Base-by-base conservation (phyloP, 2,113 vertebrate species). In the Psittacula cyanocephala region DNA sequence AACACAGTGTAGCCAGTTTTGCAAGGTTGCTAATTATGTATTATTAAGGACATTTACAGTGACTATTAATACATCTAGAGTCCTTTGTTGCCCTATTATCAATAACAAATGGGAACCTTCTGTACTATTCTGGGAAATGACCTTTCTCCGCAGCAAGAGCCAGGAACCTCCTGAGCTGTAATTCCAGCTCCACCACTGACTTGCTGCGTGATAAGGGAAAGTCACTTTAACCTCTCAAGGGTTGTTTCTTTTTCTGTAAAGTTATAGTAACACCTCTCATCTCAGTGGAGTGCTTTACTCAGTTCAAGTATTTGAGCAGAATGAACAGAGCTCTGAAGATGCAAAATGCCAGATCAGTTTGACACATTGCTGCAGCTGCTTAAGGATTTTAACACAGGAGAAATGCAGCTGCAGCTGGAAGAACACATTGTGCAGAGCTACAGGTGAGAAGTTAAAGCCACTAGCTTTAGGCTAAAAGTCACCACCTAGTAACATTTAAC, bases 81-180 rank as follows among this genome's bases (percentile, higher is more conserved):
- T 64, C 94, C 81, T 96, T 91, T 95, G 93, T 93, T 91, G 79
- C 78, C 86, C 63, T 92, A 69, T 95, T 94, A 92, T 96, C 96
- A 91, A 91, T 94, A 96, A 84, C 74, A 89, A 94, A 83, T 0
- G 16, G 41, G 71, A 86, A 91, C 71, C 81, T 90, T 81, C 64
- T 92, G 79, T 41, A 62, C 91, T 96, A 96, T 97, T 96, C 93
- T 92, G 86, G 80, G 96, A 95, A 93, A 85, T 91, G 96, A 97
- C 96, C 93, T 97, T 96, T 96, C 81, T 80, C 84, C 77, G 77
- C 57, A 92, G 86, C 52, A 64, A 0, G 3, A 94, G 95, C 88
- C 95, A 90, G 82, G 72, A 96, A 86, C 80, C 88, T 94, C 88
- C 83, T 1, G 11, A 91, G 65, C 81, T 93, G 91, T 81, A 94